Conservation (phyloP, 2,888 invertebrate species). For the Notocelia uddmanniana region DNA sequence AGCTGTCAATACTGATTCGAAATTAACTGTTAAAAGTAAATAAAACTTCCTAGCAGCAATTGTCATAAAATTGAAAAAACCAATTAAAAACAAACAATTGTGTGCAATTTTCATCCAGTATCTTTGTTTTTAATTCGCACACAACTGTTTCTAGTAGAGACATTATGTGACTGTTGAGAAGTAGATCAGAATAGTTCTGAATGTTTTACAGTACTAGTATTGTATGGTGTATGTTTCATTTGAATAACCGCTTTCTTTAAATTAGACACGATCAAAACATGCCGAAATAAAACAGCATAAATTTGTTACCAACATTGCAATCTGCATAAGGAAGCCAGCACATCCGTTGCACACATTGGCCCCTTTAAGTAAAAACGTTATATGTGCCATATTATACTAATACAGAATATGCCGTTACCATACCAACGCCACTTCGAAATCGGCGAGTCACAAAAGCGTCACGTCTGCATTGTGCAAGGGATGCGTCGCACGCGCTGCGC, state of each 20-base stretch:
- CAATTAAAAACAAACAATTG: no score
- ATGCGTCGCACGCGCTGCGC: slow-evolving; percentile 56
- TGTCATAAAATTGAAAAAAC: no score
- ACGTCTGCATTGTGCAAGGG: slow-evolving; percentile 64
- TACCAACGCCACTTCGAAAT: slow-evolving; percentile 51
- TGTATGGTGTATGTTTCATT: neutral
- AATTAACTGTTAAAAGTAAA: no score
- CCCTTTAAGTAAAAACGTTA: neutral
- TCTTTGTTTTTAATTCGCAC: no score
- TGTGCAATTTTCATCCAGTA: no score
- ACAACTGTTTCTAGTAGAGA: no score
- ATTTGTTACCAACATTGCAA: slow-evolving; percentile 18
- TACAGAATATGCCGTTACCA: slow-evolving; percentile 15
- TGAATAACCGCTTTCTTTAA: neutral
- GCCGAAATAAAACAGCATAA: slow-evolving; percentile 13
- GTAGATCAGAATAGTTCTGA: neutral
- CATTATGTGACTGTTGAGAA: no score
- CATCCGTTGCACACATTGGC: slow-evolving; percentile 24
- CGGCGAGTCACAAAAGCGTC: slow-evolving; percentile 66
- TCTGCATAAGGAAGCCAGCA: slow-evolving; percentile 35
- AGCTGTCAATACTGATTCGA: no score
- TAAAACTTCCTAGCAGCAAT: no score
- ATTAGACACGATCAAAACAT: slow-evolving; percentile 7
- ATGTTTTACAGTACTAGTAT: neutral
- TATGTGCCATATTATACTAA: neutral